Evolutionary conservation across 2,113 vertebrate genomes (phyloP).

Genomic region (Herpailurus yagouaroundi): DNA sequence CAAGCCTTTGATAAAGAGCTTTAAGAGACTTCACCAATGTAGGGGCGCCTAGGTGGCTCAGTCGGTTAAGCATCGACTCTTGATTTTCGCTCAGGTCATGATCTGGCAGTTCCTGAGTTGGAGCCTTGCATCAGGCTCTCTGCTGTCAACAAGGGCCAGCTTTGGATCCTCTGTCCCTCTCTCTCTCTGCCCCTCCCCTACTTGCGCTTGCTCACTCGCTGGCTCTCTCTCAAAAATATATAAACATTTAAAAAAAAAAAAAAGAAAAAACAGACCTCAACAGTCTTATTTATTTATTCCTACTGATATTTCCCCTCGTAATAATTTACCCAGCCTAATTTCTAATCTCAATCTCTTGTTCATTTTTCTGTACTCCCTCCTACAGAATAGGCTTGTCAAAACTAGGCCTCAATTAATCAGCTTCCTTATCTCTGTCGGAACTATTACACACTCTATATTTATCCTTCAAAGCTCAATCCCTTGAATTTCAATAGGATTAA

Average conservation of each 20-base stretch:
- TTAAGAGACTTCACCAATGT: neutral
- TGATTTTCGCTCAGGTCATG: too few relatives aligned
- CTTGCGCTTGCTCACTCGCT: too few relatives aligned
- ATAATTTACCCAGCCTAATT: neutral
- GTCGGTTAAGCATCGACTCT: too few relatives aligned
- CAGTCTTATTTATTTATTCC: neutral
- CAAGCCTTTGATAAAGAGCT: neutral
- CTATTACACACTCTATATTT: neutral
- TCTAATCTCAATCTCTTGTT: neutral
- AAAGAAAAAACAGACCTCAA: too few relatives aligned
- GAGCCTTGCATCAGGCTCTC: too few relatives aligned
- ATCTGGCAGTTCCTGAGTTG: too few relatives aligned
- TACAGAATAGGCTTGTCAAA: neutral
- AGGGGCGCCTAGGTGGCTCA: too few relatives aligned
- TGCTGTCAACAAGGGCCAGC: too few relatives aligned
- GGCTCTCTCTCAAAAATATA: too few relatives aligned
- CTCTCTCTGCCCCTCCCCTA: too few relatives aligned
- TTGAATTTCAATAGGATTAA: slow-evolving; percentile 51
- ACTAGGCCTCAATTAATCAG: slow-evolving; percentile 8
- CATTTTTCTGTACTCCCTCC: slow-evolving; percentile 1
- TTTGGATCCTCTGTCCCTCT: too few relatives aligned
- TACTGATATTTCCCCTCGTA: neutral
- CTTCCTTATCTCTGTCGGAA: neutral
- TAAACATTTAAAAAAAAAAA: too few relatives aligned
- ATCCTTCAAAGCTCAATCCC: slow-evolving; percentile 25